Evolutionary conservation across 2,113 vertebrate genomes (phyloP), one percentile per base, ranked within the genome.

Genomic region (Hemicordylus capensis): DNA sequence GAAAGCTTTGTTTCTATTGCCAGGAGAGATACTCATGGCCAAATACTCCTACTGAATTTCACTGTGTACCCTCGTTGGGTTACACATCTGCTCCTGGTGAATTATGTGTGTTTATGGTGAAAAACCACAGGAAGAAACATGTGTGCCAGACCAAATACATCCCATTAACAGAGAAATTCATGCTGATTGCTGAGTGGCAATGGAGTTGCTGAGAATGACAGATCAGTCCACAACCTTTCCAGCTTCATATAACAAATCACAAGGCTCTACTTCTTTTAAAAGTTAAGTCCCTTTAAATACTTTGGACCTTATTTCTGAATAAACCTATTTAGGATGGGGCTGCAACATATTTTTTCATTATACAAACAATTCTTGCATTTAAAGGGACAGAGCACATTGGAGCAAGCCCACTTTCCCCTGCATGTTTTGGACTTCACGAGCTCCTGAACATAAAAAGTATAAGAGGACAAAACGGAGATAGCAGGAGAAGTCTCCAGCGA

Each of bases 1-100:
- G 79, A 91, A 89, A 31, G 67, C 42, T 58, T 44, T 80, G 3
- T 76, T 91, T 24, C 39, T 1, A 8, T 63, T 90, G 22, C 72
- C 54, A 22, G 78, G 22, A 83, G 61, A 78, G 4, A 6, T 3
- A 51, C 6, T 0, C 0, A 11, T 1, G 0, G 44, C 77, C 67
- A 83, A 78, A 76, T 73, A 48, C 83, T 56, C 2, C 8, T 75
- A 1, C 48, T 39, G 69, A 1, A 72, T 58, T 83, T 51, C 44
- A 74, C 10, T 15, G 17, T 34, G 15, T 28, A 61, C 17, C 56
- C 51, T 81, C 14, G 26, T 54, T 46, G 51, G 63, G 83, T 75
- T 84, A 39, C 59, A 37, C 44, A 51, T 72, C 42, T 61, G 75
- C 54, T 61, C 54, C 59, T 63, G 39, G 84, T 51, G 76, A 79